Evolutionary conservation across 2,888 invertebrate genomes (phyloP), one percentile per base, ranked within the genome.

Genomic region (Pristionchus arcanus): DNA sequence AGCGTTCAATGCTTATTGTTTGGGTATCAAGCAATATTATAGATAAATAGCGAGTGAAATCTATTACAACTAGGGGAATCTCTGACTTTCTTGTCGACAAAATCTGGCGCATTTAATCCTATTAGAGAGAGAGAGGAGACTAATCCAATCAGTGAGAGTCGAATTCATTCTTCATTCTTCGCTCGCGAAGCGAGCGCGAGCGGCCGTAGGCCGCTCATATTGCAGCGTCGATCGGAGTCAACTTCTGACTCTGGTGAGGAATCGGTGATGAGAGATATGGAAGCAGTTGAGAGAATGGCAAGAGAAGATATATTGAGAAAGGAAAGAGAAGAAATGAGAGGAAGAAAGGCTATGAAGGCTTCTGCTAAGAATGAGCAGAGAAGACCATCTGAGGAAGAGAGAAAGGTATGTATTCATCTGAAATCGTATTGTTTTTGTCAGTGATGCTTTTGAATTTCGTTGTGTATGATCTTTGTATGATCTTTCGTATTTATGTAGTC

Each of bases 241-340:
- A 66, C 63, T 66, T 66, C 86, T 34, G 86, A 86, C 63, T 86
- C 86, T 19, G 86, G 86, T 9, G 86, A 86, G 49, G 86, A 86
- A 53, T 21, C 86, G 11, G 42, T 86, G 42, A 63, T 86, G 86
- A 34, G 66, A 86, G 86, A 86, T 5, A 66, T 86, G 86, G 86
- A 86, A 21, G 66, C 42, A 66, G 86, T 86, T 9, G 86, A 86
- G 86, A 86, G 42, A 86, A 86, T 86, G 66, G 86, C 63, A 16
- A 86, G 86, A 66, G 86, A 86, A n/a, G 86, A 86, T 37, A 42
- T 66, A 53, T 19, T 63, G n/a, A 66, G 28, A 37, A 86, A 42
- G 63, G 66, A 66, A 37, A 86, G 86, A 66, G 63, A 86, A 42
- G 86, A 86, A 66, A 77, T 77, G 77, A 77, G 77, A 77, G 49